Conservation (phyloP, 2,113 vertebrate species). For the Poicephalus meyeri region DNA sequence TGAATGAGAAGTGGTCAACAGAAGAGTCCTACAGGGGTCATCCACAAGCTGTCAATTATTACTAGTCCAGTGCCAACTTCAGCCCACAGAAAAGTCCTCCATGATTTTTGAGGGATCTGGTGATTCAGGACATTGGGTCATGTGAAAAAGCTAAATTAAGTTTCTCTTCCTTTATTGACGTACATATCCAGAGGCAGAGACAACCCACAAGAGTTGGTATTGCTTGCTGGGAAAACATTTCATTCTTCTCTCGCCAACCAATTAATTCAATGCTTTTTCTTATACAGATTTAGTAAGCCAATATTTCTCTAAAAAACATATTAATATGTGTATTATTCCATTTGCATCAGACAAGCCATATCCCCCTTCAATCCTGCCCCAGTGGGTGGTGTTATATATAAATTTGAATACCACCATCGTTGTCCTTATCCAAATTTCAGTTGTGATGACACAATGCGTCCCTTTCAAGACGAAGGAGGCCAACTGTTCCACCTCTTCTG, state of each 20-base stretch:
- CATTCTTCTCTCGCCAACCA: background rate
- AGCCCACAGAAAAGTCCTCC: background rate
- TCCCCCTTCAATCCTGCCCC: background rate
- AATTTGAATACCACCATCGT: background rate
- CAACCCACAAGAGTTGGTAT: background rate
- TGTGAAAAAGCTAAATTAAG: background rate
- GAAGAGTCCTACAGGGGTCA: background rate
- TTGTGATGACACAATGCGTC: background rate
- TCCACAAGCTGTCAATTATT: background rate
- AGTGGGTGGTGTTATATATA: background rate
- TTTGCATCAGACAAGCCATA: background rate
- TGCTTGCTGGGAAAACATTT: background rate
- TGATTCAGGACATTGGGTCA: background rate
- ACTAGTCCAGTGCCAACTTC: background rate
- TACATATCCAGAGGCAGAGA: fast-evolving
- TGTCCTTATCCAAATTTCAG: background rate
- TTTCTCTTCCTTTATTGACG: background rate
- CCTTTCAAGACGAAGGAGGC: background rate
- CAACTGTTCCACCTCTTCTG: background rate
- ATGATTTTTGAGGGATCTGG: background rate
- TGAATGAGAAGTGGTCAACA: background rate
- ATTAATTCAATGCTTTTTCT: background rate
- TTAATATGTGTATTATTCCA: background rate
- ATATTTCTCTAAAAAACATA: background rate
- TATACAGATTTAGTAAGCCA: background rate